Base-by-base conservation (phyloP, 2,797 vertebrate genomes). In the Cygnus olor region DNA sequence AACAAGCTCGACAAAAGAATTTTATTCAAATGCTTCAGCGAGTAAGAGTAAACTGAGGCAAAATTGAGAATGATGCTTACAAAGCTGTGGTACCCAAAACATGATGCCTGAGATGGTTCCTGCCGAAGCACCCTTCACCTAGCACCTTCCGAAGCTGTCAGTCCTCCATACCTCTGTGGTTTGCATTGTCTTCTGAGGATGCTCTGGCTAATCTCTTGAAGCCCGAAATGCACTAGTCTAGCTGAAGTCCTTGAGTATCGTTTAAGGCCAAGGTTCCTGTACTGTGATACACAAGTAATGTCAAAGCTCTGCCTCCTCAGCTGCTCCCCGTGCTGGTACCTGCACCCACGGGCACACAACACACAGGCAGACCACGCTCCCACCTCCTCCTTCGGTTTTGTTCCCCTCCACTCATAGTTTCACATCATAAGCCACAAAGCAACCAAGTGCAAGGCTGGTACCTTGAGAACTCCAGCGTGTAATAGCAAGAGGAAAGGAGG, bases 31-130 rank as follows among this genome's bases (percentile, higher is more conserved):
- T 42, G 89, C 85, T 74, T 78, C 91, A 91, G 53, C 19, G 28
- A 93, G 64, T 61, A 93, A 24, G 89, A 94, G 91, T 78, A 94
- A 97, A 94, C 88, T 54, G 88, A 94, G 85, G 91, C 78, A 95
- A 94, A 92, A 60, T 1, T 0, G 4, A 76, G 63, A 76, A 51
- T 51, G 17, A 60, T 34, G 21, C 40, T 72, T 15, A 49, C 27
- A 45, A 24, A 53, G 10, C 6, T 11, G 21, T 3, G 1, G 18
- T 25, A 70, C 36, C 44, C n/a, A 49, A 54, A 65, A 64, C 3
- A 6, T n/a, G 70, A 53, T 94, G 32, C 66, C 56, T 63, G 49
- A 56, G 44, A 30, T 0, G 2, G 30, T 18, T 86, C 63, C 36
- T 30, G 19, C 12, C 42, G 56, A 76, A 77, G 22, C 24, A 20